These are phyloP conservation scores for Stenopsyche tienmushanensis DNA, from an alignment of 1,140 invertebrate species.

Conservation along the genomic window DNA sequence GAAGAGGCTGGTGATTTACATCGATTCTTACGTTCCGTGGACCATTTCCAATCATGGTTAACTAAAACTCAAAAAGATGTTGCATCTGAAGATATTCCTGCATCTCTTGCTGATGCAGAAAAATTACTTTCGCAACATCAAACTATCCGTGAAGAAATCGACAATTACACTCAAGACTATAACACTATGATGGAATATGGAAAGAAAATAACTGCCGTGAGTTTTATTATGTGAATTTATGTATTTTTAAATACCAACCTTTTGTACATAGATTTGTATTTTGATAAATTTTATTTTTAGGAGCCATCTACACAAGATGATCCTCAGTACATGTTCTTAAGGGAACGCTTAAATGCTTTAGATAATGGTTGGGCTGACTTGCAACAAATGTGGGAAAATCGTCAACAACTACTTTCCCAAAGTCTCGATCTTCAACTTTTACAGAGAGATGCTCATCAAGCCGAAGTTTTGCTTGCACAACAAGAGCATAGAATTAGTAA, in stretches of 20 bases:
- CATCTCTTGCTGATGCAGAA: constrained; percentile 95
- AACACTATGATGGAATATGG: constrained; percentile 99
- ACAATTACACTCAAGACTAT: constrained; percentile 98
- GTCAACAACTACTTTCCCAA: constrained; percentile 92
- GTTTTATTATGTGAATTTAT: constrained; percentile 41
- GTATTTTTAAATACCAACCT: too few species aligned
- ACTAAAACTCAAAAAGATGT: constrained; percentile 97
- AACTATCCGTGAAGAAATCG: constrained; percentile 97
- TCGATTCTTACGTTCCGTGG: constrained; percentile 95
- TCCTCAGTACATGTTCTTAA: constrained; percentile 98
- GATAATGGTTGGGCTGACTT: constrained; percentile 99
- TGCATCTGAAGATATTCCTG: constrained; percentile 96
- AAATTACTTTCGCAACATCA: constrained; percentile 95
- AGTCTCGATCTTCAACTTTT: constrained; percentile 94
- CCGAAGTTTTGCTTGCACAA: constrained; percentile 95
- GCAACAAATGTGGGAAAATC: constrained; percentile 99
- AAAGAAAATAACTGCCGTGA: constrained; percentile 85
- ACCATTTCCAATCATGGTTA: constrained; percentile 99
- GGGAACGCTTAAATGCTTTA: constrained; percentile 93
- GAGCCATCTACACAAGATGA: constrained; percentile 83
- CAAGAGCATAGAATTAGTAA: constrained; percentile 91
- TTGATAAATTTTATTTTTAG: constrained; percentile 44
- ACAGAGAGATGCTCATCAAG: constrained; percentile 94
- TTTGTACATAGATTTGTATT: too few species aligned
- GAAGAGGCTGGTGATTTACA: constrained; percentile 99